A percentile compares a stretch with the other conserved stretches of the same genome.
phyloP scores from a whole-genome alignment of 1,140 invertebrate species.

The Bombus polaris region DNA sequence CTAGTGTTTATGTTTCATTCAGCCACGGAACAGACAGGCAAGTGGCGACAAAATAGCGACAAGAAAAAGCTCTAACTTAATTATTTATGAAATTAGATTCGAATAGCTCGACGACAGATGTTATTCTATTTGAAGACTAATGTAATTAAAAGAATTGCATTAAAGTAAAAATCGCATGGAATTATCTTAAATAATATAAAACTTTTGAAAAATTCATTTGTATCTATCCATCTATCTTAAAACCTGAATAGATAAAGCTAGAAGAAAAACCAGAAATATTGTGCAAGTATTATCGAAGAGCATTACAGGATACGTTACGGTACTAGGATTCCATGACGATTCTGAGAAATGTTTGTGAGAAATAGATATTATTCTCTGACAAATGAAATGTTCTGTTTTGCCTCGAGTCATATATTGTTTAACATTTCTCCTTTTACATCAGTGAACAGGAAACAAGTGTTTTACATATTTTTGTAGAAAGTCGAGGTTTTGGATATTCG shows the following conservation, averaged over 20 bases:
- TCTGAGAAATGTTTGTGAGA: not conserved
- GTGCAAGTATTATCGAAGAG: not conserved
- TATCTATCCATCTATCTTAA: not conserved
- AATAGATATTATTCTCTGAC: not conserved
- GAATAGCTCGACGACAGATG: not conserved
- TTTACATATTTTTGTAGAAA: conserved; percentile 3
- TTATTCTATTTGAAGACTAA: not conserved
- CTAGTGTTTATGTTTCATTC: not conserved
- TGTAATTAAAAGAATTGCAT: not conserved
- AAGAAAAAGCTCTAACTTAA: not conserved
- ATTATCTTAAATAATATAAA: not conserved
- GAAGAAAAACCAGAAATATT: not conserved
- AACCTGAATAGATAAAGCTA: not conserved
- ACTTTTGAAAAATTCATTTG: not conserved
- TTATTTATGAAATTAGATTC: not conserved
- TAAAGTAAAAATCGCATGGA: not conserved
- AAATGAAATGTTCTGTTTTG: conserved; percentile 1
- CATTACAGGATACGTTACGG: no score
- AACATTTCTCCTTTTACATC: not conserved
- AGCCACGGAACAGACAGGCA: not conserved
- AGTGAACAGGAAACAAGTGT: not conserved
- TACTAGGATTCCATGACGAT: not conserved
- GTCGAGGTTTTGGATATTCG: not conserved
- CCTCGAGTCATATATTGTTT: not conserved
- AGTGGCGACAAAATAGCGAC: not conserved